phyloP scores from a whole-genome alignment of 2,888 invertebrate genomes.

The Celastrina argiolus region DNA sequence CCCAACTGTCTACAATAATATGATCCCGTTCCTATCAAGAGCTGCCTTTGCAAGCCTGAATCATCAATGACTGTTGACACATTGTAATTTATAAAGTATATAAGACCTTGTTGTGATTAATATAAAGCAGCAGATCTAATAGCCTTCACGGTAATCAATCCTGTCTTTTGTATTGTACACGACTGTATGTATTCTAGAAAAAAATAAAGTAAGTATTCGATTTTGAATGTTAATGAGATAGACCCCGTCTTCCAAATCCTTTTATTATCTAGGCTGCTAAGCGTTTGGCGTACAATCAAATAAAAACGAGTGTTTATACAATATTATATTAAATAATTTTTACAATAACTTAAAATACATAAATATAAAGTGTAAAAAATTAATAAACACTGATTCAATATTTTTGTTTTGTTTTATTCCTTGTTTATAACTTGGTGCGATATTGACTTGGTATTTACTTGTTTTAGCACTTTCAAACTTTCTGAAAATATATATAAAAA shows the following conservation, averaged over 20 bases:
- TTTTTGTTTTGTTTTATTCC: constrained; percentile 44
- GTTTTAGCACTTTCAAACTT: constrained; percentile 64
- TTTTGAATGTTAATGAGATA: constrained; percentile 39
- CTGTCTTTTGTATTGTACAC: neutral
- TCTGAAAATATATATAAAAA: constrained; percentile 50
- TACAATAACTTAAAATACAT: constrained; percentile 66
- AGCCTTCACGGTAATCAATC: neutral
- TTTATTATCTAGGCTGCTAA: constrained; percentile 44
- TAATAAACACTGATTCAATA: constrained; percentile 67
- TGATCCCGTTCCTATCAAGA: constrained; percentile 58
- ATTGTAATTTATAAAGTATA: constrained; percentile 33
- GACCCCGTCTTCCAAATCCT: constrained; percentile 71
- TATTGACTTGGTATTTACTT: constrained; percentile 44
- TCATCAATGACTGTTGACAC: constrained; percentile 52
- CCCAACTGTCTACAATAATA: constrained; percentile 27
- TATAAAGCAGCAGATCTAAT: neutral
- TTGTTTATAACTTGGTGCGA: constrained; percentile 59
- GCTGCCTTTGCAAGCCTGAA: constrained; percentile 42
- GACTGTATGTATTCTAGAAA: neutral
- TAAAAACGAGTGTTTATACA: constrained; percentile 59
- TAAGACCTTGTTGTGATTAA: neutral
- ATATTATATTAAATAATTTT: constrained; percentile 67
- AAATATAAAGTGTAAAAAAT: constrained; percentile 59
- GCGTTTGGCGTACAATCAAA: constrained; percentile 39
- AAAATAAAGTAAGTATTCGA: constrained; percentile 12